Base-by-base conservation (phyloP, 1,140 invertebrate genomes). In the Dufourea novaeangliae region DNA sequence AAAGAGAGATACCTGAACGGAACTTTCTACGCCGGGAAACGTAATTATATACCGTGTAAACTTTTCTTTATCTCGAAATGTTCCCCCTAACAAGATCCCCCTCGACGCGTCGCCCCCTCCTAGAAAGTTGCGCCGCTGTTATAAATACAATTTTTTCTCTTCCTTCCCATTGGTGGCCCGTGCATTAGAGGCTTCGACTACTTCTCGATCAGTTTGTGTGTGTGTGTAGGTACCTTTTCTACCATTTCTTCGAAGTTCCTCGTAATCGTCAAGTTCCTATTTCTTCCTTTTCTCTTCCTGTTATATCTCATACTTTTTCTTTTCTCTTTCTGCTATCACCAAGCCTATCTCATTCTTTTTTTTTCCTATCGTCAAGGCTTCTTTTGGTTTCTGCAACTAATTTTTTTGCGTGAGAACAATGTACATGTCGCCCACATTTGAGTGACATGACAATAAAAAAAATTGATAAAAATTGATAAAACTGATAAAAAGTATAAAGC, bases 21-120 rank as follows among this genome's bases (percentile, higher is more conserved):
- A 76, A 76, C 73, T 76, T 76, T 69, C 73, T 76, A 69, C 14
- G 11, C 14, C 32, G 10, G 10, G 73, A 61, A 69, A 46, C 29
- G 10, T 59, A 68, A 76, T 76, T 59, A 59, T 37, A 29, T n/a
- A 46, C 39, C 17, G 22, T n/a, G n/a, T 61, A 61, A 69, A 69
- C 32, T 69, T 76, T 44, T 71, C 57, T 61, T 46, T 59, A 41
- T 71, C 56, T 20, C n/a, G 6, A 52, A 62, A 11, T 70, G 37
- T n/a, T 44, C 27, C n/a, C n/a, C 25, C 44, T 37, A 22, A 14
- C 8, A 41, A 52, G 64, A 59, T 75, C 41, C 12, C 44, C 54
- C 41, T 46, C 39, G 44, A 71, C 20, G 32, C 57, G 54, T 77
- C 74, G 4, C 1, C 41, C 41, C 22, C 44, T 5, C 5, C 44